Conservation (phyloP, 2,113 vertebrate species). For the Callipepla californica region DNA sequence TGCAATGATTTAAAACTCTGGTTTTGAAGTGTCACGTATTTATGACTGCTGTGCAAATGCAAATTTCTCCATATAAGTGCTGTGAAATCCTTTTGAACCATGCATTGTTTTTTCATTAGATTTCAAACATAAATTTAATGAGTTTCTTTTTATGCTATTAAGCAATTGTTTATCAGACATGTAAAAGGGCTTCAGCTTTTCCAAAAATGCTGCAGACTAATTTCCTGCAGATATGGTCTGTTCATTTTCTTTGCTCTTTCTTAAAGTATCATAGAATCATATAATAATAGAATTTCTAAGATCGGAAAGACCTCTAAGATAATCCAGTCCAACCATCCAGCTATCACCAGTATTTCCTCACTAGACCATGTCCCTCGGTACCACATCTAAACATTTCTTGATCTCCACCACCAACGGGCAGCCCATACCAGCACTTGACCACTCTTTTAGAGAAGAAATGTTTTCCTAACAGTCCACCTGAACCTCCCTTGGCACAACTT, state of each 20-base stretch:
- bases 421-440: too few species aligned
- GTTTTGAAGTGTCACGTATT: not conserved
- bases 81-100: not conserved
- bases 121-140: not conserved
- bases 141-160: not conserved
- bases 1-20: not conserved
- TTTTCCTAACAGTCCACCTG: too few species aligned
- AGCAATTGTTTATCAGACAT: not conserved
- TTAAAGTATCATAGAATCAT: not conserved
- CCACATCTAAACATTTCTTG: too few species aligned
- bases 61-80: not conserved
- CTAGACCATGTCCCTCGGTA: too few species aligned
- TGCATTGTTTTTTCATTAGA: not conserved
- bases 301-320: too few species aligned
- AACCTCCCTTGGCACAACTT: too few species aligned
- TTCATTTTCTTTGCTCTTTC: not conserved
- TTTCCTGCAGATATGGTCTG: not conserved
- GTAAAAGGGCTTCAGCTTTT: not conserved
- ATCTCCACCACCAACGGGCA: too few species aligned
- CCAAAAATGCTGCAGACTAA: not conserved
- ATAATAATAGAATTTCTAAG: too few species aligned
- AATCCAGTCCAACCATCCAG: too few species aligned
- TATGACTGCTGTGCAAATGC: not conserved
- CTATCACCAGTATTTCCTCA: too few species aligned
- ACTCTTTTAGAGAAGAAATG: too few species aligned